Base-by-base conservation (phyloP, 2,797 vertebrate genomes). In the Lophotriccus pileatus region DNA sequence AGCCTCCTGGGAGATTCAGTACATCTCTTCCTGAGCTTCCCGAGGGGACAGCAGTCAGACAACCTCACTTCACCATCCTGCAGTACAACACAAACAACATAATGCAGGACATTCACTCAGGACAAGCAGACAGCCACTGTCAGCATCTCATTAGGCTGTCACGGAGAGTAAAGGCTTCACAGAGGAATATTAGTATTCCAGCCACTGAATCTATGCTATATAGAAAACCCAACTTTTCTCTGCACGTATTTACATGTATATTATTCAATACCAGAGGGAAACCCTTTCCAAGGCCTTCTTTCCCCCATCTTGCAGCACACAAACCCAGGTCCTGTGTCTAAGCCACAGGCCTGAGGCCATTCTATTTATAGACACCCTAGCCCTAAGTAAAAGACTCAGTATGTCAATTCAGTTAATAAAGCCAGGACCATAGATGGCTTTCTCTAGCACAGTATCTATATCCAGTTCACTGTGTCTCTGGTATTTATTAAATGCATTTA, bases 41-140 rank as follows among this genome's bases (percentile, higher is more conserved):
- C 32, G 5, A 47, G 81, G 86, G 79, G 88, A 94, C 49, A 93
- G 91, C 91, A 97, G 93, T 95, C 96, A 96, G 73, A 73, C 73
- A 94, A 76, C 78, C 73, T 81, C 84, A 82, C 66, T 95, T 88
- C 80, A 93, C 75, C 68, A 89, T 93, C 94, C 55, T 89, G 89
- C 89, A 93, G 66, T 52, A 93, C 80, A 96, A 85, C 49, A 74
- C 55, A 95, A 95, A 94, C 80, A 95, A 94, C 95, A 94, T 86
- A 69, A 96, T 84, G 67, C 95, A 91, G 94, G 86, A 95, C 95
- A 91, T 55, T 91, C 68, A 76, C 63, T 87, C 93, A 86, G 84
- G 84, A 92, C 74, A 73, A 88, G 81, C 60, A 82, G 88, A 66
- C 68, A 82, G 68, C 64, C 63, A 23, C 84, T 89, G 84, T 83